These are phyloP conservation scores for Oryzaephilus surinamensis DNA, from an alignment of 1,140 invertebrate species.

Conservation along the genomic window DNA sequence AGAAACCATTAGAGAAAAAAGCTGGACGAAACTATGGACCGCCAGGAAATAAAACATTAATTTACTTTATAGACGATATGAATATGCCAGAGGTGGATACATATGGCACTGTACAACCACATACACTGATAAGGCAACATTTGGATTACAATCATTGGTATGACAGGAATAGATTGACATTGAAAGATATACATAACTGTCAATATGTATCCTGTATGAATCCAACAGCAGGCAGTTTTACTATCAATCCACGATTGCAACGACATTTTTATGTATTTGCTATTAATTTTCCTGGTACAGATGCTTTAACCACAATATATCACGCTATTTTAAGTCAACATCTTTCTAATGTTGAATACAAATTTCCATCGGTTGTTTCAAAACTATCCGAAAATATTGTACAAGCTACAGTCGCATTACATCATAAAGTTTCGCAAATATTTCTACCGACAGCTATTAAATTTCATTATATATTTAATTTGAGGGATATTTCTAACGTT, in stretches of 20 bases:
- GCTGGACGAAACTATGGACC: conserved; percentile 92
- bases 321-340: conserved; percentile 79
- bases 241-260: conserved; percentile 87
- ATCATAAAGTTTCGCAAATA: conserved; percentile 72
- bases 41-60: conserved; percentile 85
- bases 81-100: conserved; percentile 93
- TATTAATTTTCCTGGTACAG: conserved; percentile 79
- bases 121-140: conserved; percentile 90
- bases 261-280: conserved; percentile 92
- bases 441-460: conserved; percentile 92
- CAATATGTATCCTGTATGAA: conserved; percentile 98
- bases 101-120: conserved; percentile 92
- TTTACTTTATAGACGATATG: conserved; percentile 96
- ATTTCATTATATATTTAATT: conserved; percentile 95
- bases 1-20: conserved; percentile 95
- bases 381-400: conserved; percentile 59
- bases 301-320: conserved; percentile 84
- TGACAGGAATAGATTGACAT: conserved; percentile 75
- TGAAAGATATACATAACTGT: conserved; percentile 94
- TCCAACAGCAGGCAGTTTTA: conserved; percentile 92
- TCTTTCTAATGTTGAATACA: conserved; percentile 66
- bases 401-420: conserved; percentile 68
- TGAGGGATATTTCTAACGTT: conserved; percentile 87
- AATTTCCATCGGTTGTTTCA: conserved; percentile 55
- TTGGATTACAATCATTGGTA: conserved; percentile 95